phyloP scores from a whole-genome alignment of 2,113 vertebrate genomes.

The Stictonetta naevosa region DNA sequence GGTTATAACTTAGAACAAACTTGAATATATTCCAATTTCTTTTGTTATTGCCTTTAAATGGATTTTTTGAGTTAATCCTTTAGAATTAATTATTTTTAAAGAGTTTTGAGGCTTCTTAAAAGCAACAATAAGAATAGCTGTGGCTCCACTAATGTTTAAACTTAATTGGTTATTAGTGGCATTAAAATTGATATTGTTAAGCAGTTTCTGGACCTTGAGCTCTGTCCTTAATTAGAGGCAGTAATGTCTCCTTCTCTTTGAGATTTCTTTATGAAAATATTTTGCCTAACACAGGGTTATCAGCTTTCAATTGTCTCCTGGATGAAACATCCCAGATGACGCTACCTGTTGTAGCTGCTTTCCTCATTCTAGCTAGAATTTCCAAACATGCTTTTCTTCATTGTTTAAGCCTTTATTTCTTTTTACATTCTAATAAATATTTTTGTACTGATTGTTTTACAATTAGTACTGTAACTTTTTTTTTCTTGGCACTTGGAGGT shows the following conservation, averaged over 20 bases:
- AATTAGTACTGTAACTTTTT: not conserved
- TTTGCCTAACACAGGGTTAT: conserved; percentile 26
- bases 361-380: not conserved
- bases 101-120: not conserved
- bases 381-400: not conserved
- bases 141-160: not conserved
- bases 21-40: not conserved
- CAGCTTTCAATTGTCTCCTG: conserved; percentile 2
- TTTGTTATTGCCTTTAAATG: not conserved
- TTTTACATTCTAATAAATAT: not conserved
- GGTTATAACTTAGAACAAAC: not conserved
- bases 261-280: conserved; percentile 17
- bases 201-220: conserved; percentile 19
- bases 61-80: conserved; percentile 39
- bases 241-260: conserved; percentile 8
- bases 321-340: conserved; percentile 16
- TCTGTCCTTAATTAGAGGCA: conserved; percentile 30
- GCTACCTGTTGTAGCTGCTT: not conserved
- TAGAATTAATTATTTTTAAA: conserved; percentile 26
- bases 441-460: not conserved
- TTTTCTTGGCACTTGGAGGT: not conserved
- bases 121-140: not conserved
- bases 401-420: not conserved
- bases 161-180: conserved; percentile 41
- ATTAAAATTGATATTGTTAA: conserved; percentile 37